phyloP scores from a whole-genome alignment of 2,797 vertebrate genomes.

The Calcarius lapponicus region DNA sequence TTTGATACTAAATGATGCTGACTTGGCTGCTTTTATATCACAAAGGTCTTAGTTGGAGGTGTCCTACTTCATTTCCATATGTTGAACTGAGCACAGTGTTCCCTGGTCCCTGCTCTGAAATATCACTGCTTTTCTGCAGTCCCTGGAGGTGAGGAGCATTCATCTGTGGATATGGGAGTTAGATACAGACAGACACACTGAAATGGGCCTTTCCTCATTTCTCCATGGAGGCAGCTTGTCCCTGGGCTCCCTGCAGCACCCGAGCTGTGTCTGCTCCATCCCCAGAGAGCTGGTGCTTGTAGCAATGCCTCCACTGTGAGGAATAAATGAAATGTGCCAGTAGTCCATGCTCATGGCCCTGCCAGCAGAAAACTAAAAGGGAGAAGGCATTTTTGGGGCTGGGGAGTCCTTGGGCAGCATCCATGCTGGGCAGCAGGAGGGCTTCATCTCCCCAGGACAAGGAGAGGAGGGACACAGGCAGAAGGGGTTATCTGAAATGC shows the following conservation, averaged over 20 bases:
- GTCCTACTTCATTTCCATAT: not conserved
- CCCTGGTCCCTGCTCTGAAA: not conserved
- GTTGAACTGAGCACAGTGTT: not conserved
- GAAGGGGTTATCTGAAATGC: not conserved
- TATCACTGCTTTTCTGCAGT: not conserved
- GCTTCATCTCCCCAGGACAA: not conserved
- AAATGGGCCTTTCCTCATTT: not conserved
- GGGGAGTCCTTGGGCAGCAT: not conserved
- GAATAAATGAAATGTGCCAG: not conserved
- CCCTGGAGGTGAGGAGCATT: not conserved
- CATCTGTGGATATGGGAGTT: not conserved
- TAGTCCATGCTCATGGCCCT: not conserved
- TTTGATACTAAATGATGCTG: not conserved
- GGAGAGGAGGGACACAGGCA: not conserved
- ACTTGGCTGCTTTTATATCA: not conserved
- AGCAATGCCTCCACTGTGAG: not conserved
- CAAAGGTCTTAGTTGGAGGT: not conserved
- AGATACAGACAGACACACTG: not conserved
- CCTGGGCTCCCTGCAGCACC: not conserved
- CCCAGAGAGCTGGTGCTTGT: not conserved
- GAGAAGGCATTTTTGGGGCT: not conserved
- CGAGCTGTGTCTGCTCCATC: fast-evolving
- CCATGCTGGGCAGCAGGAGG: not conserved
- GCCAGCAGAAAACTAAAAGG: not conserved
- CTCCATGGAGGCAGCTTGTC: not conserved